Base-by-base conservation (phyloP, 2,888 invertebrate genomes). In the Cephus spinipes region DNA sequence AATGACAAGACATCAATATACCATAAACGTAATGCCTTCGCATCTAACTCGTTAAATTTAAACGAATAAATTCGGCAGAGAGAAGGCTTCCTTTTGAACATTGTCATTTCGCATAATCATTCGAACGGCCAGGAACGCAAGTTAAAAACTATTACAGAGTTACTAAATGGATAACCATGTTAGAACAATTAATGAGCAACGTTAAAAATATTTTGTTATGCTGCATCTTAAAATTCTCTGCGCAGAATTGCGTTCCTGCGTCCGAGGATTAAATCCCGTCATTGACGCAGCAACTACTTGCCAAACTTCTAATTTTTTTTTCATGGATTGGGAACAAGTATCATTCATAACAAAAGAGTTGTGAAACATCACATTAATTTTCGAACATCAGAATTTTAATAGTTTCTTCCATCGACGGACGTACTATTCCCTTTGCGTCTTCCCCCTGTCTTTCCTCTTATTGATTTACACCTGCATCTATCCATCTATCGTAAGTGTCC, bases 41-140 rank as follows among this genome's bases (percentile, higher is more conserved):
- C 89, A 77, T 90, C 90, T 87, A 81, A 83, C 83, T 79, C 85
- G 83, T 74, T 81, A 83, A 90, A 90, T 90, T 91, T 90, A 90
- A 87, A 81, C 77, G 74, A 82, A 84, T 90, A 90, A 90, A 90
- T 88, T 85, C 83, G 87, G 88, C 84, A 89, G 90, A 90, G 89
- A 90, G 90, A 88, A 88, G 81, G 85, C 84, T 32, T 31, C 71
- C 1, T 71, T 71, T 33, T 9, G 55, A 23, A 23, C 55, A 55
- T 55, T 23, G 55, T 55, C 55, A 55, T 55, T 55, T 55, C 23
- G 4, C 55, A 55, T 9, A 55, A 55, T 55, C 55, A 55, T 55
- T 55, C 23, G 23, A 55, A 55, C 9, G 23, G 55, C 23, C 55
- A 55, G 55, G 55, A 23, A 55, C 55, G 55, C 55, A 55, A 55